These are phyloP conservation scores for Hypsopygia costalis DNA, from an alignment of 2,888 invertebrate genomes.

Conservation along the genomic window DNA sequence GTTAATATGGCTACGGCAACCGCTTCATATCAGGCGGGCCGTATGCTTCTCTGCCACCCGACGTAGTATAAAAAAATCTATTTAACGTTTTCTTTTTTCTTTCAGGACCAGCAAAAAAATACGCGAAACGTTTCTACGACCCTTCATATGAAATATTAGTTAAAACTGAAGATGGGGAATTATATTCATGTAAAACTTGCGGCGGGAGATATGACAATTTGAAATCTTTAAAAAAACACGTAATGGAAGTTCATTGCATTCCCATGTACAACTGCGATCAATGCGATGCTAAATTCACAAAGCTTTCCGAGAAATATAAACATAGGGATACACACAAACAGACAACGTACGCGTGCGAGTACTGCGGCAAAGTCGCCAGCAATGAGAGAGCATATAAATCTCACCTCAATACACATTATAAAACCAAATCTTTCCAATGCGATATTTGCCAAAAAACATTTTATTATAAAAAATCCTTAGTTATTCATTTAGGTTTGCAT, in stretches of 20 bases:
- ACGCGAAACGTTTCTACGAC: background rate
- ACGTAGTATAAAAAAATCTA: too few relatives aligned
- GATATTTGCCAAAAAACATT: slow-evolving; percentile 24
- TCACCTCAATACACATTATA: slow-evolving; percentile 18
- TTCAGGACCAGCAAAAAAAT: too few relatives aligned
- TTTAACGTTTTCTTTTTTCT: too few relatives aligned
- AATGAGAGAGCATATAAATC: background rate
- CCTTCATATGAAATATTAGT: slow-evolving; percentile 7
- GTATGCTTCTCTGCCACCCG: too few relatives aligned
- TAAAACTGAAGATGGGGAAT: slow-evolving; percentile 7
- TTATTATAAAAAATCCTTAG: slow-evolving; percentile 11
- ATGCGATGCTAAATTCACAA: slow-evolving; percentile 4
- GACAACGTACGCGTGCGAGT: slow-evolving; percentile 1
- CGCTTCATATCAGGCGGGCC: too few relatives aligned
- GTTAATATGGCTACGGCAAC: too few relatives aligned
- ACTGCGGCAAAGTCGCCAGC: slow-evolving; percentile 15
- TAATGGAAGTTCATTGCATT: background rate
- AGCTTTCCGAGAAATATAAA: background rate
- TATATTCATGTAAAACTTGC: slow-evolving; percentile 18
- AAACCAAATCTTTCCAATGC: slow-evolving; percentile 16
- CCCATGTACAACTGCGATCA: slow-evolving; percentile 6
- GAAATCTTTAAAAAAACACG: slow-evolving; percentile 11
- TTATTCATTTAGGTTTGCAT: slow-evolving; percentile 24
- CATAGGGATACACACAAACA: slow-evolving; percentile 9
- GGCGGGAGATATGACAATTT: background rate